Percentiles rank a stretch among this genome's conserved stretches.
phyloP scores from a whole-genome alignment of 2,888 invertebrate genomes.

The Orthonychiurus folsomi region DNA sequence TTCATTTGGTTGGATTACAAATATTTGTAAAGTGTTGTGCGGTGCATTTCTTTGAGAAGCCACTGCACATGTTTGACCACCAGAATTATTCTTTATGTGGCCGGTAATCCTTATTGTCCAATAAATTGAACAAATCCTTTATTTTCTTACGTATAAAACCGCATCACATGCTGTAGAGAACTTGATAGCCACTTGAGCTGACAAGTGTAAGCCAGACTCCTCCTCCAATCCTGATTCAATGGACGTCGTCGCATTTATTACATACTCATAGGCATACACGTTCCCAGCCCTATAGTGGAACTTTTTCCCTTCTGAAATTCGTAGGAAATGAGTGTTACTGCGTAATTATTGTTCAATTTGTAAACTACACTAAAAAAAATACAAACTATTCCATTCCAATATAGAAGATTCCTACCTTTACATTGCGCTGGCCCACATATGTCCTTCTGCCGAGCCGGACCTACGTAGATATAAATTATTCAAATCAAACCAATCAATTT shows the following conservation, averaged over 20 bases:
- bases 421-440: slow-evolving; percentile 34
- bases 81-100: too few relatives aligned
- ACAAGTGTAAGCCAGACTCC: slow-evolving; percentile 39
- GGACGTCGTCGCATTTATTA: slow-evolving; percentile 37
- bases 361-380: too few relatives aligned
- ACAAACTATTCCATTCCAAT: too few relatives aligned
- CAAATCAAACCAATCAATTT: too few relatives aligned
- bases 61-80: too few relatives aligned
- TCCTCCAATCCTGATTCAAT: slow-evolving; percentile 36
- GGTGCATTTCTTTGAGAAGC: too few relatives aligned
- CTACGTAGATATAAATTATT: slow-evolving; percentile 16
- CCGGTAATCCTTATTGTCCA: too few relatives aligned
- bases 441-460: slow-evolving; percentile 21
- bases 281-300: slow-evolving; percentile 39
- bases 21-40: too few relatives aligned
- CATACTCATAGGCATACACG: slow-evolving; percentile 40
- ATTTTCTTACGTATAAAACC: slow-evolving; percentile 39
- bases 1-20: too few relatives aligned
- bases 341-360: too few relatives aligned
- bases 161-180: slow-evolving; percentile 40
- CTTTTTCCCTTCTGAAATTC: slow-evolving; percentile 23
- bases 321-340: too few relatives aligned
- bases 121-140: too few relatives aligned
- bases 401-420: slow-evolving; percentile 25
- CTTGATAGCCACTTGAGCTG: slow-evolving; percentile 38